Evolutionary conservation across 2,888 invertebrate genomes (phyloP).

Genomic region (Limenitis camilla): DNA sequence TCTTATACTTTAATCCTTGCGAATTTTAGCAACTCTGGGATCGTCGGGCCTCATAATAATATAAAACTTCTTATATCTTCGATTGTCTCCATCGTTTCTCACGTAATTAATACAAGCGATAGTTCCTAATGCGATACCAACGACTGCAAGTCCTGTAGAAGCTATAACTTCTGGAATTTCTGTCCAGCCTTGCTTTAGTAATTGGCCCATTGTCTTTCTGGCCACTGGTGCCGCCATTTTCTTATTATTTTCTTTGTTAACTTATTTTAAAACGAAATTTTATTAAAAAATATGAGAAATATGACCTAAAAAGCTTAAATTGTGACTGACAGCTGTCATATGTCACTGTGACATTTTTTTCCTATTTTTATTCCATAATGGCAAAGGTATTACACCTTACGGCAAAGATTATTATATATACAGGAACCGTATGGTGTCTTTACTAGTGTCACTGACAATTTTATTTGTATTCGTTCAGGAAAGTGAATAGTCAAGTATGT

Average conservation of each 20-base stretch:
- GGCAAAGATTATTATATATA: too few species aligned
- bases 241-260: background rate
- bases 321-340: too few species aligned
- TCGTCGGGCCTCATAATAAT: slow-evolving; percentile 80
- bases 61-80: slow-evolving; percentile 77
- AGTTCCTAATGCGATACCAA: slow-evolving; percentile 71
- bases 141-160: slow-evolving; percentile 71
- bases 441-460: too few species aligned
- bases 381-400: too few species aligned
- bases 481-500: too few species aligned
- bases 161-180: slow-evolving; percentile 83
- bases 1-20: slow-evolving; percentile 56
- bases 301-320: background rate
- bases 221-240: slow-evolving; percentile 48
- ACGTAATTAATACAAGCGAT: slow-evolving; percentile 67
- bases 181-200: slow-evolving; percentile 70
- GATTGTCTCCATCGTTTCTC: slow-evolving; percentile 78
- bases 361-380: too few species aligned
- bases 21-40: slow-evolving; percentile 74
- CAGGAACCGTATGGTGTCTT: too few species aligned
- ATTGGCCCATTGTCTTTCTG: slow-evolving; percentile 49
- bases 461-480: too few species aligned
- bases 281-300: background rate
- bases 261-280: background rate
- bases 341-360: too few species aligned